Base-by-base conservation (phyloP, 1,140 invertebrate species). In the Lordiphosa clarofinis region DNA sequence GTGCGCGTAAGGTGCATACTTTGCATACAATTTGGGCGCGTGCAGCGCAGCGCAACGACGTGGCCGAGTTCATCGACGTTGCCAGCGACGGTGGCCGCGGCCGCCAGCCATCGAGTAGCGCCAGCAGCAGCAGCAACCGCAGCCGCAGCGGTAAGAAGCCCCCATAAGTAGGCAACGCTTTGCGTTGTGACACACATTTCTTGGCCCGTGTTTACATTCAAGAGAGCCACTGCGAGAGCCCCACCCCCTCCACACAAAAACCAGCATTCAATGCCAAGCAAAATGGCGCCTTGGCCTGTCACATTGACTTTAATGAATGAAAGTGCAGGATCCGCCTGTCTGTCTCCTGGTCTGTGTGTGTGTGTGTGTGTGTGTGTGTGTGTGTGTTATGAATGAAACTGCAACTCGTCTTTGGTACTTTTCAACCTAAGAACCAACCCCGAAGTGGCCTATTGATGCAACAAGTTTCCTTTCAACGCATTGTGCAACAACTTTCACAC, bases 51-150 rank as follows among this genome's bases (percentile, higher is more conserved):
- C 12, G 38, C 68, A 54, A 39, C 64, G 65, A 67, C 63, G 64
- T 67, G 64, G 64, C 64, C 55, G 63, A 67, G 9, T 67, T 48
- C 65, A 64, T 66, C 47, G 64, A 68, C 65, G 55, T 59, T 12
- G 56, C 33, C 61, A 56, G 64, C 47, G 62, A 65, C 62, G 47
- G 64, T 52, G 47, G 36, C 65, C 55, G 42, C 64, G 55, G 35
- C 46, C 53, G 7, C 63, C 62, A 67, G 54, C 64, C 61, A 36
- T 67, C 64, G 28, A 76, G 73, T 73, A 78, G 75, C 47, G 75
- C 71, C 75, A 82, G 71, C 66, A 75, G 58, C 55, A 75, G 75
- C 76, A 82, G 76, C 66, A 74, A 81, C 50, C 71, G 71, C 47
- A 81, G 75, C 19, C 76, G 76, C 71, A 81, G 75, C 49, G 75